Conservation (phyloP, 2,888 invertebrate genomes). For the Melinopterus prodromus region DNA sequence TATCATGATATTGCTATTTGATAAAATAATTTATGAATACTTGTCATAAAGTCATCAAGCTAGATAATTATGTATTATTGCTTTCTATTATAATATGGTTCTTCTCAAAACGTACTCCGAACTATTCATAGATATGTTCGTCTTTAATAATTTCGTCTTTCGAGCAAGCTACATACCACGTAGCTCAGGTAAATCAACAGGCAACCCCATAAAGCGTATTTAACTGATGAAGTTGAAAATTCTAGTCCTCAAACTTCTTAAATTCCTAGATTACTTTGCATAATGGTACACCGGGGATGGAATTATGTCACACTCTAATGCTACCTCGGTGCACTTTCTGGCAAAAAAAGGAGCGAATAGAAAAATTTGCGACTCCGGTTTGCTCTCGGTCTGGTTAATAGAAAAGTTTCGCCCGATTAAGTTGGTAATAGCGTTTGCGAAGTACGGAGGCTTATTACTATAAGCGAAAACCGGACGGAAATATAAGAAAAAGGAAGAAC, state of each 20-base stretch:
- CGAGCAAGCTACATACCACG: background rate
- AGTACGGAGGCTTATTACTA: no score
- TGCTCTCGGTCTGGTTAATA: background rate
- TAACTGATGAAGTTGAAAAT: background rate
- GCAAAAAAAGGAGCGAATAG: background rate
- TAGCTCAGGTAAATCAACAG: background rate
- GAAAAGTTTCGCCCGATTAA: background rate
- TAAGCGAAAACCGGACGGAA: no score
- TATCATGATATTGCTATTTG: background rate
- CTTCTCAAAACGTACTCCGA: no score
- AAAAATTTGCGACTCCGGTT: background rate
- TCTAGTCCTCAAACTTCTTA: background rate
- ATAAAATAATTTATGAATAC: background rate
- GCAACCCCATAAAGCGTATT: background rate
- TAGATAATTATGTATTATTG: no score
- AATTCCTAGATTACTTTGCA: slow-evolving; percentile 4
- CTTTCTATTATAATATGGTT: no score
- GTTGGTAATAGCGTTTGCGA: no score
- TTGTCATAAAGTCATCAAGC: no score
- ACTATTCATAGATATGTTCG: no score
- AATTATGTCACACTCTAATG: background rate
- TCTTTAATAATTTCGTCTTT: no score
- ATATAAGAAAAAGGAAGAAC: no score
- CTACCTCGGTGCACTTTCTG: background rate
- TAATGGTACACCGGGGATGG: background rate